Conservation (phyloP, 1,140 invertebrate species). For the Thaumetopoea pityocampa region DNA sequence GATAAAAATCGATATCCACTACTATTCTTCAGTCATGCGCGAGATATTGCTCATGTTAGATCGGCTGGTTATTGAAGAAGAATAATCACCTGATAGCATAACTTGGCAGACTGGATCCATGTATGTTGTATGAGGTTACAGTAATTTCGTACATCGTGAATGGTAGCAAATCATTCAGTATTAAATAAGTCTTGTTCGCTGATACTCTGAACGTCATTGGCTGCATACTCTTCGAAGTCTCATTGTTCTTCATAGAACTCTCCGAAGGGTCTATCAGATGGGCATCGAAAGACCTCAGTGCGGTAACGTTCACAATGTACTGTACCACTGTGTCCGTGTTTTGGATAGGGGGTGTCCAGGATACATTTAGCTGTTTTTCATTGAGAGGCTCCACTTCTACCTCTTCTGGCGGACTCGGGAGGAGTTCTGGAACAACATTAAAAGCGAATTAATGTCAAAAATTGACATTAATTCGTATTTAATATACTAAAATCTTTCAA, state of each 20-base stretch:
- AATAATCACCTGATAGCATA: slow-evolving; percentile 76
- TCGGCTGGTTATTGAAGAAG: too few species aligned
- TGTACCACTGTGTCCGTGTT: slow-evolving; percentile 80
- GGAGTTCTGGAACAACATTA: slow-evolving; percentile 75
- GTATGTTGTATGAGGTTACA: slow-evolving; percentile 82
- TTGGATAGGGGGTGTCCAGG: slow-evolving; percentile 80
- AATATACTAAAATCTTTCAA: too few species aligned
- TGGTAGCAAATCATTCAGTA: slow-evolving; percentile 79
- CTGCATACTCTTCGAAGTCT: slow-evolving; percentile 31
- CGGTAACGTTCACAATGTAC: slow-evolving; percentile 84
- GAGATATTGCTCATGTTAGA: too few species aligned
- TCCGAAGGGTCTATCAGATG: slow-evolving; percentile 71
- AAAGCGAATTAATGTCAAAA: background rate
- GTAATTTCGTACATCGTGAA: slow-evolving; percentile 90
- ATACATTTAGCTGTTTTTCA: slow-evolving; percentile 81
- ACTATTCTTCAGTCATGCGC: too few species aligned
- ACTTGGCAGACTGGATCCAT: slow-evolving; percentile 85
- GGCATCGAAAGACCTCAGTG: slow-evolving; percentile 80
- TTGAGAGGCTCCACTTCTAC: slow-evolving; percentile 83
- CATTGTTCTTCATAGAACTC: slow-evolving; percentile 44
- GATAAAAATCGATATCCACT: too few species aligned
- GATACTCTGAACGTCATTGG: slow-evolving; percentile 70
- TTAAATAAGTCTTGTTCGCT: slow-evolving; percentile 75
- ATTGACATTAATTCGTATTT: background rate
- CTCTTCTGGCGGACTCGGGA: slow-evolving; percentile 83